Evolutionary conservation across 1,140 invertebrate species (phyloP).

Genomic region (Latrodectus geometricus): DNA sequence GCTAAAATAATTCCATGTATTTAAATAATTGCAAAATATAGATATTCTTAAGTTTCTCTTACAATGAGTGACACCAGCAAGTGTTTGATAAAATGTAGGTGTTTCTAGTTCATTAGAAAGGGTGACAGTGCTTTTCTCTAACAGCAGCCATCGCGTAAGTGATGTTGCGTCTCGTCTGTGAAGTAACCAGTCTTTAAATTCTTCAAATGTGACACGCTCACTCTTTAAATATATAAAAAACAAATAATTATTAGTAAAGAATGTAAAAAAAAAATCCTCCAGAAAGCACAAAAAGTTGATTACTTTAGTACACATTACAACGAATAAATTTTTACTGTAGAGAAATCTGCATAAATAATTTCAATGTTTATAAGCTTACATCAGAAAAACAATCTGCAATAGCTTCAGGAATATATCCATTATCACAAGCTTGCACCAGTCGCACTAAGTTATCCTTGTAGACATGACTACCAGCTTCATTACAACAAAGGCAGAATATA

Average conservation of each 20-base stretch:
- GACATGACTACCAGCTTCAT: constrained; percentile 81
- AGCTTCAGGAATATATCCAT: constrained; percentile 70
- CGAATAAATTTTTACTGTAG: background rate
- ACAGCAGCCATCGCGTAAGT: constrained; percentile 83
- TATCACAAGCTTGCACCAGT: constrained; percentile 75
- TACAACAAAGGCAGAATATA: constrained; percentile 86
- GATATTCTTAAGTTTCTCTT: constrained; percentile 67
- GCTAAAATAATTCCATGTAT: background rate
- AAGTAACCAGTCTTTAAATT: constrained; percentile 79
- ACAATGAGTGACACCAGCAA: constrained; percentile 91
- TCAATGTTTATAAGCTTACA: constrained; percentile 67
- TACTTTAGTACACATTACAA: background rate
- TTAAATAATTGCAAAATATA: background rate
- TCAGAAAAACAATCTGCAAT: constrained; percentile 72
- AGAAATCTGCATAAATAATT: background rate
- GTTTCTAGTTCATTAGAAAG: constrained; percentile 85
- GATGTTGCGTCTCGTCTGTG: constrained; percentile 81
- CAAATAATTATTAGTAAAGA: background rate
- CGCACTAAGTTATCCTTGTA: constrained; percentile 81
- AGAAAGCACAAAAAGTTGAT: too few relatives aligned
- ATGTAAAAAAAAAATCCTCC: too few relatives aligned
- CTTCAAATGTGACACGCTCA: constrained; percentile 77
- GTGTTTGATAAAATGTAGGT: constrained; percentile 90
- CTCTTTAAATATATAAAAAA: constrained; percentile 66
- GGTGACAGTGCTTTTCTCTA: constrained; percentile 76